Conservation (phyloP, 2,113 vertebrate species). For the Caranx ignobilis region DNA sequence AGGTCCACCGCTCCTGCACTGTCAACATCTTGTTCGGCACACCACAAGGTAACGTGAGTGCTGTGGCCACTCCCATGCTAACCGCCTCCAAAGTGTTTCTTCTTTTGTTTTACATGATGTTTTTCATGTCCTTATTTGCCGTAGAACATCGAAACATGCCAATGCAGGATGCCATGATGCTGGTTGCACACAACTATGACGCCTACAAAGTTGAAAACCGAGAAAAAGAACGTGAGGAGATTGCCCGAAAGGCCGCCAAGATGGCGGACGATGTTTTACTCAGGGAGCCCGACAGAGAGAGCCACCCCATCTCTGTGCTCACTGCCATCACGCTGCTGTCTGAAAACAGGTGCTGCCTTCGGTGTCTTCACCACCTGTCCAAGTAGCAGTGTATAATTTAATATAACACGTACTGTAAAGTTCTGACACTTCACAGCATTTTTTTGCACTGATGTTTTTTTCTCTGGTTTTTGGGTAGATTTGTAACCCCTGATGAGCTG, state of each 20-base stretch:
- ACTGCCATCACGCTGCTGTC: conserved; percentile 82
- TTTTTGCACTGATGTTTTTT: not conserved
- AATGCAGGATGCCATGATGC: conserved; percentile 96
- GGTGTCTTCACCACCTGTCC: not conserved
- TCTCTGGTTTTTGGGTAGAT: conserved; percentile 74
- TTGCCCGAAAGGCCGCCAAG: conserved; percentile 95
- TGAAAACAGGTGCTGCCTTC: conserved; percentile 81
- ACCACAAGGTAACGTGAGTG: conserved; percentile 89
- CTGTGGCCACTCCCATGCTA: no score
- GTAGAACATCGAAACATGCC: conserved; percentile 99
- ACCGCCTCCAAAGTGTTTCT: not conserved
- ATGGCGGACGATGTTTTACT: conserved; percentile 95
- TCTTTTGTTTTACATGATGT: not conserved
- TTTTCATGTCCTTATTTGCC: not conserved
- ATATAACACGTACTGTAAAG: not conserved
- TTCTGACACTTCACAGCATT: not conserved
- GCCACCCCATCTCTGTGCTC: conserved; percentile 80
- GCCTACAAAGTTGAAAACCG: conserved; percentile 93
- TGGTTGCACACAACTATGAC: conserved; percentile 94
- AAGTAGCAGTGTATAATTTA: not conserved
- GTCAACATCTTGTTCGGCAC: conserved; percentile 99
- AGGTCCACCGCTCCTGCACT: conserved; percentile 97
- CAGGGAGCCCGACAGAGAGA: conserved; percentile 90
- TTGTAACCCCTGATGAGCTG: conserved; percentile 91
- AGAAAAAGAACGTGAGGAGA: conserved; percentile 95